Percentiles rank a stretch among this genome's conserved stretches.
Conservation (phyloP, 2,888 invertebrate genomes). For the Aplocera efformata region DNA sequence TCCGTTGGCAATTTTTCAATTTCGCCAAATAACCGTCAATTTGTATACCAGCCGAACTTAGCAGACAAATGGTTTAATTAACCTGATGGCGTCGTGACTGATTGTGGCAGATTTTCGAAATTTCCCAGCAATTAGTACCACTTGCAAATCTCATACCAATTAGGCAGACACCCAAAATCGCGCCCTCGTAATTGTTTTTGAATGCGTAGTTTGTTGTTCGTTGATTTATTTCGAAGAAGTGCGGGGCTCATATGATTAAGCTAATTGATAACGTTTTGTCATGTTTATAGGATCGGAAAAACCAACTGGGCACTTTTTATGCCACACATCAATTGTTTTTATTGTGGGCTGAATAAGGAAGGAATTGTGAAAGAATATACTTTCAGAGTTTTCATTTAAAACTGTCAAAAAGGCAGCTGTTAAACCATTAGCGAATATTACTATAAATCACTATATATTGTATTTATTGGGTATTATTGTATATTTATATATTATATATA, state of each 20-base stretch:
- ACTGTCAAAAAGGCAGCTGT: too few species aligned
- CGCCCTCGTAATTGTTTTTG: conserved; percentile 78
- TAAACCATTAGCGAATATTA: too few species aligned
- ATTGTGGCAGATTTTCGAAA: conserved; percentile 69
- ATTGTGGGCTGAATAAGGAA: too few species aligned
- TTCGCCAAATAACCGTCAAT: conserved; percentile 39
- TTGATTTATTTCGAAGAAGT: conserved; percentile 62
- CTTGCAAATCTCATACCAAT: conserved; percentile 80
- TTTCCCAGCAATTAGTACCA: conserved; percentile 76
- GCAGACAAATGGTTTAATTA: conserved; percentile 79
- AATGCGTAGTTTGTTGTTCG: conserved; percentile 63
- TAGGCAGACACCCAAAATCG: conserved; percentile 76
- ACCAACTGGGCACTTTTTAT: too few species aligned
- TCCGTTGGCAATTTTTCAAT: conserved; percentile 32
- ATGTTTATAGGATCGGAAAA: too few species aligned
- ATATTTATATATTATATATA: too few species aligned
- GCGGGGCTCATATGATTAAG: conserved; percentile 19
- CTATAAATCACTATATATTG: too few species aligned
- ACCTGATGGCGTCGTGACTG: conserved; percentile 76
- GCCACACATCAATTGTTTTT: too few species aligned
- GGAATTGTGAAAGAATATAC: too few species aligned
- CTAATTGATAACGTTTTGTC: conserved; percentile 4
- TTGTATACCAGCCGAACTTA: conserved; percentile 55
- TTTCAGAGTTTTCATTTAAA: too few species aligned
- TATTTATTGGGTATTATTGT: too few species aligned